Evolutionary conservation across 2,797 vertebrate genomes (phyloP), one percentile per base, ranked within the genome.

Genomic region (Poeciliopsis presidionis): DNA sequence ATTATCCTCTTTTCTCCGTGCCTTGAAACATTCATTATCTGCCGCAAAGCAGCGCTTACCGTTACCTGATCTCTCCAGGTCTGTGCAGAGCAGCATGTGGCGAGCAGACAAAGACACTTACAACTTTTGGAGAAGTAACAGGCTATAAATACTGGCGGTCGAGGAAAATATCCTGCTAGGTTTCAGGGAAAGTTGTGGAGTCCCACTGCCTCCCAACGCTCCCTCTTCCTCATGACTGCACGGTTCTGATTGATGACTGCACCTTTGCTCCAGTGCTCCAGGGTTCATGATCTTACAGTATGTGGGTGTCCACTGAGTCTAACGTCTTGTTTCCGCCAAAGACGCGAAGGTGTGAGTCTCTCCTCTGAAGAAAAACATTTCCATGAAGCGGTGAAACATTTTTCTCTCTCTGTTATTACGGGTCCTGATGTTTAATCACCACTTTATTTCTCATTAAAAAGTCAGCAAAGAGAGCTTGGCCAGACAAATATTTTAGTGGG

Each of bases 161-260:
- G 47, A 74, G 22, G 63, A 55, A 81, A 70, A 78, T 16, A 39
- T 77, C 49, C 28, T 69, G 63, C 53, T 28, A 13, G 78, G 43
- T 76, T 81, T 78, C 4, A 5, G 74, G 2, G 39, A 81, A 69
- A 81, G 57, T 47, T 33, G 49, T 45, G 70, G 25, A 20, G 81
- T 74, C 80, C 81, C 69, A 4, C 25, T 22, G 78, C 80, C 80
- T 75, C 80, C 80, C 65, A 28, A 30, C 87, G 86, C 91, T 78
- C 92, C 89, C 88, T 87, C 86, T 70, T 75, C 84, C 76, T 81
- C 4, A 28, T 88, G 87, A 86, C 82, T 76, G 81, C 78, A 70
- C 76, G 85, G 77, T 74, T 87, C 82, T 94, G 93, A 94, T 94
- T 91, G 85, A 95, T 94, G 90, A 92, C 86, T 86, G 67, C 69